Conservation (phyloP, 64 coral and sea anemone genomes). For the Stichodactyla mertensii region DNA sequence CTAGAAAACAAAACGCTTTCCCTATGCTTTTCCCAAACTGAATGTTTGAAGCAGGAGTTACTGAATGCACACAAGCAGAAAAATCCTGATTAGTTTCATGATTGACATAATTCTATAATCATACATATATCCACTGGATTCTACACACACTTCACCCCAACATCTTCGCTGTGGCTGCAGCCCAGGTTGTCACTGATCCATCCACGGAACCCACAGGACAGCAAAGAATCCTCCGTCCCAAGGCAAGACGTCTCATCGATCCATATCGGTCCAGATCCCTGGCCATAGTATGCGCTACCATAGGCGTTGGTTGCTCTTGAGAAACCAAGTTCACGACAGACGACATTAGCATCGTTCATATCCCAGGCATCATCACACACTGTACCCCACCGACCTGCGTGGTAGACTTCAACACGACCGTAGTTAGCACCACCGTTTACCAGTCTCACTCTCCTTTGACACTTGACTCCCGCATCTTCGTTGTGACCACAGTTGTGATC, state of each 20-base stretch:
- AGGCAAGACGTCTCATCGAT: slow-evolving; percentile 10
- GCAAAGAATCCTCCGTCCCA: slow-evolving; percentile 16
- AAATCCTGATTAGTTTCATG: too few species aligned
- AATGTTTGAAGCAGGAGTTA: too few species aligned
- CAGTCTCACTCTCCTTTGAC: background rate
- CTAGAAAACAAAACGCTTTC: too few species aligned
- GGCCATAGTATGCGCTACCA: background rate
- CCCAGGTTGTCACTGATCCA: background rate
- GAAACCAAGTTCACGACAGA: slow-evolving; percentile 45
- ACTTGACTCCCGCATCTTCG: slow-evolving; percentile 22
- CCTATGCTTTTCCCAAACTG: too few species aligned
- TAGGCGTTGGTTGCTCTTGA: slow-evolving; percentile 9
- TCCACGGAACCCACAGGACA: background rate
- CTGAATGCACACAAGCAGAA: too few species aligned
- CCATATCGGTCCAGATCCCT: slow-evolving; percentile 22
- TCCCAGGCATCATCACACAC: slow-evolving; percentile 47
- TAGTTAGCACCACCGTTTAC: slow-evolving; percentile 10
- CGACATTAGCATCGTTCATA: slow-evolving; percentile 39
- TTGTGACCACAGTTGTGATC: slow-evolving; percentile 12
- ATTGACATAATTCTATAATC: too few species aligned
- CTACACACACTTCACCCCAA: background rate
- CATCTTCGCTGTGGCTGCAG: slow-evolving; percentile 5
- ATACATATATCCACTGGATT: background rate
- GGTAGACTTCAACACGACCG: slow-evolving; percentile 49
- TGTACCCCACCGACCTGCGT: slow-evolving; percentile 27